Conservation (phyloP, 2,888 invertebrate genomes). For the Allacma fusca region DNA sequence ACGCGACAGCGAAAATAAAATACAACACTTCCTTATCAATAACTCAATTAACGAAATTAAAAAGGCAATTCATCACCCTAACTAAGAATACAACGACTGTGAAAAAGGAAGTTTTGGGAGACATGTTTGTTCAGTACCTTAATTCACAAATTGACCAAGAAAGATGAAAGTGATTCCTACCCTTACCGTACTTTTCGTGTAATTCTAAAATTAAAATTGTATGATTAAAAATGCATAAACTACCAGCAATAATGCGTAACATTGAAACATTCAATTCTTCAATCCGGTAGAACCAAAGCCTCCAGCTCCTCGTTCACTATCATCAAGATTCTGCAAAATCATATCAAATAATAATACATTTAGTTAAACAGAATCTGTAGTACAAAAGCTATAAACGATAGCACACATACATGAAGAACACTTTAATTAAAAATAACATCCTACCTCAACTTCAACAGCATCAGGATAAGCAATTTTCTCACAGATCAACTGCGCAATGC, state of each 20-base stretch:
- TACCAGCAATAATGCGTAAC: no score
- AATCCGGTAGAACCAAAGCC: conserved; percentile 97
- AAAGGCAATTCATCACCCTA: conserved; percentile 89
- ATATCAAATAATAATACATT: conserved; percentile 10
- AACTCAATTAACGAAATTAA: conserved; percentile 75
- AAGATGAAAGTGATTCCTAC: no score
- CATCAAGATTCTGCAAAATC: conserved; percentile 71
- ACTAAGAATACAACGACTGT: conserved; percentile 70
- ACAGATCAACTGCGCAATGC: conserved; percentile 96
- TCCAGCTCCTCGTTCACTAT: conserved; percentile 82
- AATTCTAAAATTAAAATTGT: no score
- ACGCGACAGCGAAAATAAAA: conserved; percentile 68
- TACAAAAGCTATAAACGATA: conserved; percentile 1
- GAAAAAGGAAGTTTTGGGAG: conserved; percentile 71
- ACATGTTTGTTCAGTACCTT: conserved; percentile 88
- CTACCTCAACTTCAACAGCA: conserved; percentile 75
- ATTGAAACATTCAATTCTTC: conserved; percentile 65
- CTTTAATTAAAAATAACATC: no score
- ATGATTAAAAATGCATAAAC: no score
- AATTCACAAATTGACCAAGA: conserved; percentile 69
- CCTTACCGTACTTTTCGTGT: no score
- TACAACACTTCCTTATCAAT: conserved; percentile 68
- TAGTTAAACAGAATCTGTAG: neutral
- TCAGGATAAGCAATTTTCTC: conserved; percentile 89
- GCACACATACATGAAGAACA: no score